Percentiles rank a stretch among this genome's conserved stretches.
phyloP scores from a whole-genome alignment of 2,113 vertebrate genomes.

The cat (Felis catus) region DNA sequence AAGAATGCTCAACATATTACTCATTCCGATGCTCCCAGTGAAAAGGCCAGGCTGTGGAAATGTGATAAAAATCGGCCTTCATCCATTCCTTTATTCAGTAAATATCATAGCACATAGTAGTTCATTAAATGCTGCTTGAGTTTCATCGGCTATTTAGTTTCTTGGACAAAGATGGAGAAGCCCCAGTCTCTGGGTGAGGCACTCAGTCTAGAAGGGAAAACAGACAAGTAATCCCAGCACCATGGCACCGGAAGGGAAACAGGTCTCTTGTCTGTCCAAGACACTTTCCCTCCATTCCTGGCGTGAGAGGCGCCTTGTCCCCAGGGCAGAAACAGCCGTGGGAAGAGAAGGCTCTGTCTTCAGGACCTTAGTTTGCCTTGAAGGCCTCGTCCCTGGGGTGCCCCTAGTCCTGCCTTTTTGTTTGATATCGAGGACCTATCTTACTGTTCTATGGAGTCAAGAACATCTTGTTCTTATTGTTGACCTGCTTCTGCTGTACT shows the following conservation, averaged over 20 bases:
- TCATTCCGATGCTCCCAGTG: background rate
- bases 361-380: too few relatives aligned
- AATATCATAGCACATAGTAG: background rate
- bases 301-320: background rate
- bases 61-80: background rate
- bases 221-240: rapidly evolving
- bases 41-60: background rate
- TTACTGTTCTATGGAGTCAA: background rate
- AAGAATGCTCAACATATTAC: background rate
- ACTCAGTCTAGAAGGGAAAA: background rate
- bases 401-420: background rate
- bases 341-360: background rate
- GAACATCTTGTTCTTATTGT: background rate
- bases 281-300: background rate
- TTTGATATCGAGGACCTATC: background rate
- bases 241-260: rapidly evolving
- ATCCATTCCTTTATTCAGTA: background rate
- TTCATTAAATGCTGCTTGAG: background rate
- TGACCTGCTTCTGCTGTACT: background rate
- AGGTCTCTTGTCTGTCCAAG: background rate
- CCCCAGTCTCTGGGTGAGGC: background rate
- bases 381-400: background rate
- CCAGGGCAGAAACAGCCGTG: background rate
- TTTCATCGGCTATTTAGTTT: background rate
- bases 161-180: background rate